Percentiles rank a stretch among this genome's conserved stretches.
Conservation (phyloP, 2,113 vertebrate genomes). For the Dipodomys spectabilis region DNA sequence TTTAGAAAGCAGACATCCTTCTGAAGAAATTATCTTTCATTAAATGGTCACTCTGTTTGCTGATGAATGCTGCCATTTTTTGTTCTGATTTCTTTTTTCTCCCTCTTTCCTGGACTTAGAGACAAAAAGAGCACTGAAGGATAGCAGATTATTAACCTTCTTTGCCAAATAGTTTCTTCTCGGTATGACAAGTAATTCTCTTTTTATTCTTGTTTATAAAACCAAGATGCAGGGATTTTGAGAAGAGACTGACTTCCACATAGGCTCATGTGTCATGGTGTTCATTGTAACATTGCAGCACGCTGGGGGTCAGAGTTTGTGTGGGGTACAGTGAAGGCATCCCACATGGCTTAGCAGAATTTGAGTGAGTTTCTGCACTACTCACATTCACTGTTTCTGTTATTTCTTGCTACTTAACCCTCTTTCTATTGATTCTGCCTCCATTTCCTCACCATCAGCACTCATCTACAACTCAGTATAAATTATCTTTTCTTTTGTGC, state of each 20-base stretch:
- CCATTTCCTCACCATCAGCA: not conserved
- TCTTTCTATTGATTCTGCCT: not conserved
- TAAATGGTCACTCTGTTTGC: not conserved
- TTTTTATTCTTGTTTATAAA: constrained; percentile 23
- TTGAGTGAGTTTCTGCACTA: accelerated
- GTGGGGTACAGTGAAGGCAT: not conserved
- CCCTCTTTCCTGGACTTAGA: not conserved
- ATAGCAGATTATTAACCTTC: constrained; percentile 14
- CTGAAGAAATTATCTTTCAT: not conserved
- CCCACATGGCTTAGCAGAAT: not conserved
- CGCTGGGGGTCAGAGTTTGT: not conserved
- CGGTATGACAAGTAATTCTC: not conserved
- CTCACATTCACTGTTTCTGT: not conserved
- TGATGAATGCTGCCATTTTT: not conserved
- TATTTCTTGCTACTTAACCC: not conserved
- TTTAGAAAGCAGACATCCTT: not conserved
- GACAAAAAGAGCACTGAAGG: not conserved
- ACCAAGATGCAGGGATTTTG: not conserved
- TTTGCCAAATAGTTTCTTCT: not conserved
- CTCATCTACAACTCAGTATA: not conserved
- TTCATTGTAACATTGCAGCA: not conserved
- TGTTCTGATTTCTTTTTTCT: not conserved
- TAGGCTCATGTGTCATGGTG: not conserved
- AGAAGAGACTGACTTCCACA: not conserved
- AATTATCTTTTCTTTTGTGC: not conserved